Conservation (phyloP, 2,113 vertebrate genomes). For the Actenoides hombroni region DNA sequence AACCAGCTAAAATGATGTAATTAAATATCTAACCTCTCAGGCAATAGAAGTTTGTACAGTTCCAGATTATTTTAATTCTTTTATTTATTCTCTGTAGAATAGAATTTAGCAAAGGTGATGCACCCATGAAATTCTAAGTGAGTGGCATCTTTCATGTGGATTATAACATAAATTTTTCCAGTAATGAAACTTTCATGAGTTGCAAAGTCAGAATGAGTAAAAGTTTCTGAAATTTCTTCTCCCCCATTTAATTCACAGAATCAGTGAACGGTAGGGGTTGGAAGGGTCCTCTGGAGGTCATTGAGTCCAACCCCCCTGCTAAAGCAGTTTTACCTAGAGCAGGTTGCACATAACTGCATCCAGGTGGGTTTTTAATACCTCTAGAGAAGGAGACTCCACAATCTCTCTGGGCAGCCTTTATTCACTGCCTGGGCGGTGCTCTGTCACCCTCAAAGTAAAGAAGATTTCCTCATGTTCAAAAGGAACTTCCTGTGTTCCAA, state of each 20-base stretch:
- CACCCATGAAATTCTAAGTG: neutral
- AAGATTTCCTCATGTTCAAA: no score
- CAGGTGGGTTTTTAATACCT: no score
- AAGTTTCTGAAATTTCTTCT: neutral
- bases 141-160: neutral
- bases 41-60: neutral
- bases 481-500: no score
- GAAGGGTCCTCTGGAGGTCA: no score
- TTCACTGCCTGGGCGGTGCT: no score
- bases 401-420: no score
- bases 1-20: neutral
- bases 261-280: no score
- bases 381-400: no score
- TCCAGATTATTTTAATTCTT: constrained; percentile 15
- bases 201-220: constrained; percentile 33
- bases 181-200: constrained; percentile 3
- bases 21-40: neutral
- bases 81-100: constrained; percentile 26
- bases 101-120: neutral
- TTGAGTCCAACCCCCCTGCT: no score
- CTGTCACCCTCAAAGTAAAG: no score
- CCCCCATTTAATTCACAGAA: neutral
- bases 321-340: no score
- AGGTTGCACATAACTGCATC: no score
- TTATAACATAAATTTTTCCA: constrained; percentile 23